phyloP scores from a whole-genome alignment of 2,888 invertebrate genomes.

The Allacma fusca region DNA sequence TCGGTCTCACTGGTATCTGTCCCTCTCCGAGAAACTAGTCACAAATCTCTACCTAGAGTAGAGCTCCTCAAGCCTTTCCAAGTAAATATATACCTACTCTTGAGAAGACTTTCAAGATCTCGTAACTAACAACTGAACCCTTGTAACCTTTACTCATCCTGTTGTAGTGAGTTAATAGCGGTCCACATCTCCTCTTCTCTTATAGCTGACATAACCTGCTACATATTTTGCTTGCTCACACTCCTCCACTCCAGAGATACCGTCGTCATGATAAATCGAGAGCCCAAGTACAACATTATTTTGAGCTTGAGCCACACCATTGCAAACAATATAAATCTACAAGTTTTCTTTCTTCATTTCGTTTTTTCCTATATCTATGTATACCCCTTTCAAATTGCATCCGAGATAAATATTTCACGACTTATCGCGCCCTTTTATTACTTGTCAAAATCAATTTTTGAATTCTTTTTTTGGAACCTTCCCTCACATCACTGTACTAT shows the following conservation, averaged over 20 bases:
- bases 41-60: background rate
- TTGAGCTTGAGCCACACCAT: background rate
- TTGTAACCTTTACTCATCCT: conserved; percentile 6
- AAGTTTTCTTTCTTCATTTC: background rate
- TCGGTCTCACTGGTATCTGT: too few species aligned
- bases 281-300: background rate
- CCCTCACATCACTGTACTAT: background rate
- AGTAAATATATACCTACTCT: background rate
- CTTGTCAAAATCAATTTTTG: conserved; percentile 16
- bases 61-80: background rate
- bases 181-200: too few species aligned
- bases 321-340: background rate
- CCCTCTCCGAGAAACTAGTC: background rate
- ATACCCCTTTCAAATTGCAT: background rate
- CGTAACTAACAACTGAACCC: background rate
- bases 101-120: conserved; percentile 1
- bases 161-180: too few species aligned
- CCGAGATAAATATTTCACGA: background rate
- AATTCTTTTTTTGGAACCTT: background rate
- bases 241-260: background rate
- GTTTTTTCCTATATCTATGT: background rate
- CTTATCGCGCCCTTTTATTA: conserved; percentile 1
- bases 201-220: too few species aligned
- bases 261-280: background rate
- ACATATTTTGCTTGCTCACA: too few species aligned